Evolutionary conservation across 2,113 vertebrate genomes (phyloP).

Genomic region (Lichenostomus cassidix): DNA sequence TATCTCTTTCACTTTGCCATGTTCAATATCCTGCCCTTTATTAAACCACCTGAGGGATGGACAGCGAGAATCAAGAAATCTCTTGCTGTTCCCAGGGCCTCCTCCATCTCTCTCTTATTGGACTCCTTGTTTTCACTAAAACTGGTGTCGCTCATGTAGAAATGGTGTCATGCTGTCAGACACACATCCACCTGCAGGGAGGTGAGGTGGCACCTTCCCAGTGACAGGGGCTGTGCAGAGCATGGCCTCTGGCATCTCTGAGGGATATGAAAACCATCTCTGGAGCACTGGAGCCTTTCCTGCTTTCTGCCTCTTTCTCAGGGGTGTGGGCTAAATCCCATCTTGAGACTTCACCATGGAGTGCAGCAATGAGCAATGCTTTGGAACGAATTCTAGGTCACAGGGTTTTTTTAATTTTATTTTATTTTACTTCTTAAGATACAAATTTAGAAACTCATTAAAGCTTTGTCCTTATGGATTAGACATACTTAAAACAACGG

Average conservation of each 20-base stretch:
- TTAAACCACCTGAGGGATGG: conserved; percentile 10
- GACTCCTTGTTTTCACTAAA: background rate
- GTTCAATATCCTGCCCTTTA: conserved; percentile 49
- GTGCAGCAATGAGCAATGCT: background rate
- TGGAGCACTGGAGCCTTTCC: background rate
- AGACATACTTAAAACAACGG: conserved; percentile 30
- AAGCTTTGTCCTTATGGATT: conserved; percentile 56
- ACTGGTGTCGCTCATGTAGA: background rate
- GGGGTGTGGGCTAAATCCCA: background rate
- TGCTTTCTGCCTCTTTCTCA: background rate
- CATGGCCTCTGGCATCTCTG: accelerated
- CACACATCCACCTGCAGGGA: background rate
- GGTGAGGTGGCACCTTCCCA: background rate
- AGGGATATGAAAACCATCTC: background rate
- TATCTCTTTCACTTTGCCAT: background rate
- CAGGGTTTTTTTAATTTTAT: background rate
- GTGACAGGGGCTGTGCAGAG: too few species aligned
- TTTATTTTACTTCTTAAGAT: conserved; percentile 28
- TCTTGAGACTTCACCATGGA: accelerated
- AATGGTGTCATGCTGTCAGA: background rate
- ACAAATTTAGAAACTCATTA: conserved; percentile 63
- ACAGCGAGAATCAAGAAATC: background rate
- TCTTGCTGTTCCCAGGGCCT: background rate
- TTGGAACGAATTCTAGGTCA: conserved; percentile 26
- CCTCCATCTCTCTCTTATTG: background rate